Base-by-base conservation (phyloP, 2,797 vertebrate species). In the Dendrocincla tyrannina region DNA sequence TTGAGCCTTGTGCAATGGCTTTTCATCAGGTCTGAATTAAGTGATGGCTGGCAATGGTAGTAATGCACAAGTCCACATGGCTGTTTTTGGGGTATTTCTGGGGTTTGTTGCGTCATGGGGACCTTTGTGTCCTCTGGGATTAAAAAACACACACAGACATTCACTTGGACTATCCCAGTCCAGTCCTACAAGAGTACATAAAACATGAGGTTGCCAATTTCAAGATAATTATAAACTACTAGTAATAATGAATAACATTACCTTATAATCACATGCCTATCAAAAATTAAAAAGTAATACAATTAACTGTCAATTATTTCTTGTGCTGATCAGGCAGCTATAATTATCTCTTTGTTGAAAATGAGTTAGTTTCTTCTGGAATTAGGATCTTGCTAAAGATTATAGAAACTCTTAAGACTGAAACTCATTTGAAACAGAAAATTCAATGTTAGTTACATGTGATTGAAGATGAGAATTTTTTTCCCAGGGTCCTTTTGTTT, bases 21-120 rank as follows among this genome's bases (percentile, higher is more conserved):
- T 76, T 68, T 73, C 59, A 59, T 53, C 24, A 23, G 18, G 2
- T 30, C 50, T 77, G 22, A 73, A n/a, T 47, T 55, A 37, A 19
- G 20, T 30, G 39, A 55, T 37, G 35, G 10, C 25, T 76, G 49
- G 49, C 24, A 68, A 11, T 9, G 18, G 11, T 20, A 11, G 28
- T 53, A 39, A 44, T n/a, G 7, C 58, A 41, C 9, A 82, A 58
- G 19, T 46, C 25, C 3, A 28, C 11, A 7, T 67, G 60, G 7
- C 14, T 3, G 1, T 1, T 52, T 72, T 25, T 4, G 6, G 33
- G 25, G 7, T n/a, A 39, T 76, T 72, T 62, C 5, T 3, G 3
- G 0, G 0, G 19, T 78, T 82, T 53, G 5, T 16, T 18, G 0
- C n/a, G 12, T 77, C n/a, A 5, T 7, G 12, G 33, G 10, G 10